Evolutionary conservation across 1,140 invertebrate genomes (phyloP).

Genomic region (Bombyx mori): ASM3026992v2 NC_085129.1:7129501-7130000

Average conservation of each 20-base stretch:
- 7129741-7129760: background rate
- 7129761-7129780: too few relatives aligned
- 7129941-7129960: too few relatives aligned
- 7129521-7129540: slow-evolving; percentile 39
- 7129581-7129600: slow-evolving; percentile 26
- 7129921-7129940: too few relatives aligned
- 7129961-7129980: too few relatives aligned
- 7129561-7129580: slow-evolving; percentile 22
- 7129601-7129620: slow-evolving; percentile 32
- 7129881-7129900: too few relatives aligned
- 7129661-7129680: slow-evolving; percentile 30
- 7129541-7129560: slow-evolving; percentile 41
- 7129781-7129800: too few relatives aligned
- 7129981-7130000: too few relatives aligned
- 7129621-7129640: slow-evolving; percentile 27
- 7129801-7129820: too few relatives aligned
- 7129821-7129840: too few relatives aligned
- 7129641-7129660: slow-evolving; percentile 27
- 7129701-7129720: background rate
- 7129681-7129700: slow-evolving; percentile 27
- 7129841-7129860: too few relatives aligned
- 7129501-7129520: slow-evolving; percentile 10
- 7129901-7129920: too few relatives aligned
- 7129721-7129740: background rate
- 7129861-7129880: too few relatives aligned